phyloP scores from a whole-genome alignment of 1,140 invertebrate species.

The Cryptotermes secundus region DNA sequence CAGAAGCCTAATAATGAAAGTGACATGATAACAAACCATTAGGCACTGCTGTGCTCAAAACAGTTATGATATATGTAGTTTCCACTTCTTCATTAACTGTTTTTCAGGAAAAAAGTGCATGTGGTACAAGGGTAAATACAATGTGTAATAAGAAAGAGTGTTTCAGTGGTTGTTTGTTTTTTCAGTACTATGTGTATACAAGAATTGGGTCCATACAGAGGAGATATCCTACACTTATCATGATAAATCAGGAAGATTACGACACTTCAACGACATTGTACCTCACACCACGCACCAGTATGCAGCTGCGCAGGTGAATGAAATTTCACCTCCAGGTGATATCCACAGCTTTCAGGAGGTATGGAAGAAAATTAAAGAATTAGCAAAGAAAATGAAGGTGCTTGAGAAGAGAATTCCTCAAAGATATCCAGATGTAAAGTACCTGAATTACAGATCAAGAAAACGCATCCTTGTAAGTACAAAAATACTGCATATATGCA shows the following conservation, averaged over 20 bases:
- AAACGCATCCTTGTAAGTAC: slow-evolving; percentile 82
- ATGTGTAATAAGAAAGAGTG: too few relatives aligned
- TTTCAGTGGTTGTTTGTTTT: neutral
- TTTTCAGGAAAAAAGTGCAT: too few relatives aligned
- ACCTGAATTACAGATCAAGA: slow-evolving; percentile 84
- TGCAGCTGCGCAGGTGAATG: neutral
- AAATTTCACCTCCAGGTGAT: neutral
- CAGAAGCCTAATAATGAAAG: too few relatives aligned
- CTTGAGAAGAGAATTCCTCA: slow-evolving; percentile 74
- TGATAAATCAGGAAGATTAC: neutral
- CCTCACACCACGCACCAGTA: neutral
- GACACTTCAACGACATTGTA: neutral
- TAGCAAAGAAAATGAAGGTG: slow-evolving; percentile 69
- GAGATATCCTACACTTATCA: neutral
- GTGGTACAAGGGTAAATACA: too few relatives aligned
- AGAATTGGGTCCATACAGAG: slow-evolving; percentile 9
- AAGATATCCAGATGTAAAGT: slow-evolving; percentile 87
- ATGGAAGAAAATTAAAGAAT: slow-evolving; percentile 59
- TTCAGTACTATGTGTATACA: slow-evolving; percentile 15
- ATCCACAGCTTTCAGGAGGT: slow-evolving; percentile 53
- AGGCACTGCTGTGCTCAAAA: too few relatives aligned
- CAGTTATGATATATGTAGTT: too few relatives aligned
- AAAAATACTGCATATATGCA: slow-evolving; percentile 3
- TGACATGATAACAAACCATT: too few relatives aligned
- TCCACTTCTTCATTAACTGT: too few relatives aligned